Evolutionary conservation across 2,113 vertebrate genomes (phyloP).

Genomic region (Upupa epops): DNA sequence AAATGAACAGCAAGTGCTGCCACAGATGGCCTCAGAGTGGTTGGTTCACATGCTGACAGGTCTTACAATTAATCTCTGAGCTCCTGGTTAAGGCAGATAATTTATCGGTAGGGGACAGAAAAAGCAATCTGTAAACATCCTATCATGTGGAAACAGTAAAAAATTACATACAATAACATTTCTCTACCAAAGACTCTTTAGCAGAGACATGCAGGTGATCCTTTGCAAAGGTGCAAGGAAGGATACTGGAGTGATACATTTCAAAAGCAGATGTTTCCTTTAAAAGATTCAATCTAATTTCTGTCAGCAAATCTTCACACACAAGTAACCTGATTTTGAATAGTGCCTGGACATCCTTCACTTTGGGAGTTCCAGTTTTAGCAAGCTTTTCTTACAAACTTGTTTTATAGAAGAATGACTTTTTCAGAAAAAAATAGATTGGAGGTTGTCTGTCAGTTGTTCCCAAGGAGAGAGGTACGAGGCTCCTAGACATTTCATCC

Average conservation of each 20-base stretch:
- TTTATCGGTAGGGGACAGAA: constrained; percentile 9
- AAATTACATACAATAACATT: neutral
- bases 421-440: neutral
- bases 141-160: neutral
- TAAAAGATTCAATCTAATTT: neutral
- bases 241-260: neutral
- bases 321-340: neutral
- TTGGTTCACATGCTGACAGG: constrained; percentile 12
- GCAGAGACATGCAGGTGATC: neutral
- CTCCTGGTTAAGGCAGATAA: constrained; percentile 35
- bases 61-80: constrained; percentile 6
- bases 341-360: neutral
- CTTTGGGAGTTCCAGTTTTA: neutral
- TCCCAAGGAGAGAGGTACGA: neutral
- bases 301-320: neutral
- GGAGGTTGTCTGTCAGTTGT: neutral
- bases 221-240: neutral
- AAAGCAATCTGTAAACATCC: constrained; percentile 13
- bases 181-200: neutral
- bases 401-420: neutral
- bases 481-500: neutral
- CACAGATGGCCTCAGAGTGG: neutral
- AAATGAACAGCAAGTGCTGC: constrained; percentile 3
- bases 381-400: neutral
- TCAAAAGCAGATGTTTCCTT: neutral